Evolutionary conservation across 64 coral and sea anemone genomes (phyloP), one percentile per base, ranked within the genome.

Genomic region (Montipora sp.): DNA sequence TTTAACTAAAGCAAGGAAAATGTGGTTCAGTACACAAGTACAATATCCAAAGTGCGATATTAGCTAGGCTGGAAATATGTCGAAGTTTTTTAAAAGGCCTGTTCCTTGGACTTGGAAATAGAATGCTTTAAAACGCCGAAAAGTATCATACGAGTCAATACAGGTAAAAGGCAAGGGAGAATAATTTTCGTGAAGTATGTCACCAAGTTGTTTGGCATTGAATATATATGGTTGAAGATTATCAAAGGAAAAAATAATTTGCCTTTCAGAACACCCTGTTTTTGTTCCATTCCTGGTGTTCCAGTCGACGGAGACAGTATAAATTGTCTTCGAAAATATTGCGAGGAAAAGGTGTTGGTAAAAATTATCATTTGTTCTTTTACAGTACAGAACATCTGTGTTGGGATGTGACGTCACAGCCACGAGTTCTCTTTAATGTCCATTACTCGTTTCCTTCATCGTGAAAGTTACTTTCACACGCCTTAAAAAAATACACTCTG

Each of bases 281-380:
- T 46, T 15, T 46, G 24, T 14, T 3, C 9, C 8, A 5, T 45
- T 81, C 5, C 4, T 68, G 2, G 46, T 84, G 27, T 46, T 45
- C 16, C 18, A 68, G 1, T 47, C 12, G 3, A 84, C 8, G 8
- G 36, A 63, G 59, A 68, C 45, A 85, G 82, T 72, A 71, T 84
- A 67, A 84, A 84, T 84, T 84, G 81, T 69, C 63, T 51, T 68
- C 46, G 45, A n/a, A 6, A 71, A 18, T 21, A 49, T 84, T 19
- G 65, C 61, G 61, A 14, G 5, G 71, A 83, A 82, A 82, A 66
- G 63, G 15, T 70, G 61, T 19, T 22, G 9, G 10, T 3, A 46
- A 72, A 85, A 71, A 84, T 84, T 84, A 68, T 19, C 61, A 69
- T 84, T 85, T 85, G 82, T 67, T 18, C 82, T 85, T 85, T 85